A percentile compares a stretch with the other conserved stretches of the same genome.
Evolutionary conservation across 2,113 vertebrate genomes (phyloP).

Genomic region (Peucedramus taeniatus): DNA sequence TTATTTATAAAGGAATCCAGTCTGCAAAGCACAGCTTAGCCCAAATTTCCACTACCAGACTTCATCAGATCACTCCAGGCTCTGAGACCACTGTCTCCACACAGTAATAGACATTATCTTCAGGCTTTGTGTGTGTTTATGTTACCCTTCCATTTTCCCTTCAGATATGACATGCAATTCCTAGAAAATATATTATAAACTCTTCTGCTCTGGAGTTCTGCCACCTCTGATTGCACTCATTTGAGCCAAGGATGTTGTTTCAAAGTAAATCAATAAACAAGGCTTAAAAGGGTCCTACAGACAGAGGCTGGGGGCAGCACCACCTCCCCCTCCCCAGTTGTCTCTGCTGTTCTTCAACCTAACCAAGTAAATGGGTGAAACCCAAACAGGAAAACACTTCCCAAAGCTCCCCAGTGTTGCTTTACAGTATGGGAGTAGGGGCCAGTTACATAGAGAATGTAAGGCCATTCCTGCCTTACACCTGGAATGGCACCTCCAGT

Average conservation of each 20-base stretch:
- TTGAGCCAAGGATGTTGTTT: background rate
- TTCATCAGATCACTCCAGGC: conserved; percentile 3
- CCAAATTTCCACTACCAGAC: background rate
- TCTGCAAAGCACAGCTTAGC: background rate
- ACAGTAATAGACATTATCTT: background rate
- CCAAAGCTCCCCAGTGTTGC: background rate
- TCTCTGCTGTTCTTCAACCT: background rate
- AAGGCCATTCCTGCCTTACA: background rate
- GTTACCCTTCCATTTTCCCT: conserved; percentile 52
- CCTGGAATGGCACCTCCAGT: background rate
- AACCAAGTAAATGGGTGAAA: background rate
- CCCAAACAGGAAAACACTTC: background rate
- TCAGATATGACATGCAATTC: conserved; percentile 47
- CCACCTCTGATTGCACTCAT: conserved; percentile 32
- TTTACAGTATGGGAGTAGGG: background rate
- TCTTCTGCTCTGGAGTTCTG: conserved; percentile 30
- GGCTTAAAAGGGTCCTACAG: background rate
- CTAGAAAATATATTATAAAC: background rate
- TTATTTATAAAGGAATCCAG: background rate
- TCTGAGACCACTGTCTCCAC: background rate
- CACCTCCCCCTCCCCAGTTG: background rate
- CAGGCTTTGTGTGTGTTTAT: background rate
- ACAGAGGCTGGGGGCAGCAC: background rate
- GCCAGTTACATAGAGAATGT: no score
- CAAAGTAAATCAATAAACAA: conserved; percentile 47